Base-by-base conservation (phyloP, 2,888 invertebrate species). In the Apoda limacodes region DNA sequence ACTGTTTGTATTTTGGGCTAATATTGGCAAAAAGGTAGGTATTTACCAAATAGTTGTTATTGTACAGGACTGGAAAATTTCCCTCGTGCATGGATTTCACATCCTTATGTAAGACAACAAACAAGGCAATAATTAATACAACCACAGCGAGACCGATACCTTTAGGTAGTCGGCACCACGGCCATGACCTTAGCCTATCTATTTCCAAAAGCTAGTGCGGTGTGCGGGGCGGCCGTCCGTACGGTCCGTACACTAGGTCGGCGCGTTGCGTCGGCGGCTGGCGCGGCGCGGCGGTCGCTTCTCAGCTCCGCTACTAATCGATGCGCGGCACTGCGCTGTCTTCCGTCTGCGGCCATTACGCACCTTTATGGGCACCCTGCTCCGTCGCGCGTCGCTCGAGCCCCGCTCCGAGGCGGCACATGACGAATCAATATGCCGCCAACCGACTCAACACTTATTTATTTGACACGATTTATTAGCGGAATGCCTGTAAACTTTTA, bases 341-440 rank as follows among this genome's bases (percentile, higher is more conserved):
- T 85, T 85, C 84, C 84, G 82, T 78, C 76, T 69, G 78, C 83
- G 82, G 82, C 86, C 85, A 86, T 87, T 87, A 87, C 87, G 87
- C 87, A 87, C 86, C 86, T 87, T 87, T 87, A 87, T 87, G 84
- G 85, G 82, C 74, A 67, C 67, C 71, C 64, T 53, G 55, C 54
- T 58, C 56, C 59, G 57, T 45, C 50, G 45, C 56, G 53, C 51
- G 29, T 40, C 21, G 39, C 47, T 35, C 48, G 35, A 42, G 13
- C 31, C 35, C 44, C 61, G 60, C 66, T 64, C 66, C 58, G 72
- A 72, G 72, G 72, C 75, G 72, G 72, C 75, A 74, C 74, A 76
- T 80, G 78, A 78, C 80, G 76, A 80, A 80, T 80, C 80, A 80
- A 80, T 80, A 80, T 80, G 80, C 78, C 74, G 70, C 70, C 71